Percentiles rank a stretch among this genome's conserved stretches.
These are phyloP conservation scores for Pogonomyrmex barbatus DNA, from an alignment of 1,140 invertebrate species.

Conservation along the genomic window DNA sequence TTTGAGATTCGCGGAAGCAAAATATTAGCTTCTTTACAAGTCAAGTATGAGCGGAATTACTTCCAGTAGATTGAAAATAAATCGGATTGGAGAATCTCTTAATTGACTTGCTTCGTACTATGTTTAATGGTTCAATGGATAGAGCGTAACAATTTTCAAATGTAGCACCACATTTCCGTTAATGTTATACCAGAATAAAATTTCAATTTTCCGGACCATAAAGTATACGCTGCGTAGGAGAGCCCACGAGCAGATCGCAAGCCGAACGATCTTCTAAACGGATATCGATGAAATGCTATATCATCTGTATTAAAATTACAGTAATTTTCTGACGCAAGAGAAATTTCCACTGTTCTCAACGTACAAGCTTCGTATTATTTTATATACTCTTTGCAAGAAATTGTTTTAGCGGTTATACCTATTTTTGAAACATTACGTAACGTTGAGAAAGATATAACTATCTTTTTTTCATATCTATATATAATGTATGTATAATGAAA, in stretches of 20 bases:
- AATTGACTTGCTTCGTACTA: slow-evolving; percentile 36
- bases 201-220: slow-evolving; percentile 61
- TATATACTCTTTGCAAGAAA: slow-evolving; percentile 3
- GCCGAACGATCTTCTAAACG: slow-evolving; percentile 55
- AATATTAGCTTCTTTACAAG: slow-evolving; percentile 1
- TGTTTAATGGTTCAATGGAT: slow-evolving; percentile 35
- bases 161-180: slow-evolving; percentile 47
- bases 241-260: slow-evolving; percentile 41
- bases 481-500: not conserved
- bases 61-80: slow-evolving; percentile 26
- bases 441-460: not conserved
- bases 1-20: not conserved
- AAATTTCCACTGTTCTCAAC: slow-evolving; percentile 40
- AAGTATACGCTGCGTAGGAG: slow-evolving; percentile 60
- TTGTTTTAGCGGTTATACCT: slow-evolving; percentile 5
- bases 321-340: slow-evolving; percentile 55
- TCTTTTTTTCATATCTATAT: not conserved
- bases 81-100: slow-evolving; percentile 10
- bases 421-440: slow-evolving; percentile 6
- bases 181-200: slow-evolving; percentile 55
- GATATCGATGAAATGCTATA: slow-evolving; percentile 64
- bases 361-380: slow-evolving; percentile 31
- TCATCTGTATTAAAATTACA: slow-evolving; percentile 63
- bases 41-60: not conserved
- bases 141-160: slow-evolving; percentile 53